Evolutionary conservation across 1,140 invertebrate species (phyloP), one percentile per base, ranked within the genome.

Genomic region (Littorina saxatilis): DNA sequence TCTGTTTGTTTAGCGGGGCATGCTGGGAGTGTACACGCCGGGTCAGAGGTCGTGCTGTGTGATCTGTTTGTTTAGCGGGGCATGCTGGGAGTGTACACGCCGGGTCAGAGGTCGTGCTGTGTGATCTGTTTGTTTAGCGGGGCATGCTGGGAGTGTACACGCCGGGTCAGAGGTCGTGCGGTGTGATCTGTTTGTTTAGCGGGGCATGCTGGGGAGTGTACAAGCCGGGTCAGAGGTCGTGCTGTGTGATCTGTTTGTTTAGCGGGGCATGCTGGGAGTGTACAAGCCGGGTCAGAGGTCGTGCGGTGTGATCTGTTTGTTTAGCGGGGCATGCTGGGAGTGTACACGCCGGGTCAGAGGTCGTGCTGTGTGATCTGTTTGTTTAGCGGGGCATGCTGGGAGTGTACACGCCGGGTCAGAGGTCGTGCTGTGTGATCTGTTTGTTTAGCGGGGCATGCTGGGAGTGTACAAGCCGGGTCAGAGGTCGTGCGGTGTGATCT

Each of bases 111-210:
- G n/a, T n/a, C 73, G 43, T 75, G 73, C 73, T 5, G 17, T 27
- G 73, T n/a, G 73, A 27, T 75, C 73, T 75, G 43, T 75, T 75
- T 52, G 73, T 55, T 75, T 52, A 29, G 73, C 73, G 50, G 43
- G 73, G 39, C 73, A 52, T 2, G 27, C 20, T 23, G 27, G 27
- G 50, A 32, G 50, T 52, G 73, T n/a, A 75, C 50, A 52, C 13
- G 43, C 29, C 27, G 23, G 73, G 47, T 52, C 43, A 73, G 40
- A 40, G n/a, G n/a, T n/a, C 73, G 43, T 75, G 73, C 73, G 13
- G 17, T 27, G 73, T n/a, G 73, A 27, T 75, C 73, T 75, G 43
- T 75, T 75, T 52, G 73, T 55, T 75, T 52, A 29, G 73, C 73
- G 50, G 43, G 73, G 39, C 73, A 52, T 2, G 27, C 20, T 23